A percentile compares a stretch with the other conserved stretches of the same genome.
These are phyloP conservation scores for Gallinago nigripennis DNA, from an alignment of 2,797 vertebrate species.

Conservation along the genomic window DNA sequence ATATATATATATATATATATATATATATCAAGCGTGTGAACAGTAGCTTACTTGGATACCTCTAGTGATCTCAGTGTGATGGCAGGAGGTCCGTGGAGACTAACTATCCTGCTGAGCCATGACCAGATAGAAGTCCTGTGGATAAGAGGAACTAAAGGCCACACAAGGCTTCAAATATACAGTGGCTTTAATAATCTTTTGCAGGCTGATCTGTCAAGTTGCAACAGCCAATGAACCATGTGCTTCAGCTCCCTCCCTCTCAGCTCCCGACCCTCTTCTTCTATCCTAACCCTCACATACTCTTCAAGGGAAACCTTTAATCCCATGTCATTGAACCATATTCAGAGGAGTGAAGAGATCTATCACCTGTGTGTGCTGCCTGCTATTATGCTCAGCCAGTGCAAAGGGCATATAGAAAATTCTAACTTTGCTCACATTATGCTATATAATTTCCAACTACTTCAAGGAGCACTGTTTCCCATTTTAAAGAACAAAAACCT, in stretches of 20 bases:
- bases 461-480: not conserved
- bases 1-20: no score
- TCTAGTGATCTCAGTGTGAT: not conserved
- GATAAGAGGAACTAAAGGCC: not conserved
- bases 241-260: not conserved
- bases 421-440: not conserved
- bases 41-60: not conserved
- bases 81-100: not conserved
- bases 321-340: accelerated
- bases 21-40: not conserved
- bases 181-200: not conserved
- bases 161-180: not conserved
- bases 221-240: accelerated
- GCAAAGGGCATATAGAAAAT: not conserved
- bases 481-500: not conserved
- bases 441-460: not conserved
- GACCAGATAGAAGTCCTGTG: not conserved
- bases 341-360: not conserved
- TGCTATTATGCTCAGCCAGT: not conserved
- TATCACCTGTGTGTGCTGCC: not conserved
- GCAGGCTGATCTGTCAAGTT: not conserved
- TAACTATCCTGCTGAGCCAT: not conserved
- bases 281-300: not conserved
- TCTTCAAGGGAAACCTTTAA: not conserved
- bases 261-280: not conserved